phyloP scores from a whole-genome alignment of 2,888 invertebrate species.

The Melanargia galathea region DNA sequence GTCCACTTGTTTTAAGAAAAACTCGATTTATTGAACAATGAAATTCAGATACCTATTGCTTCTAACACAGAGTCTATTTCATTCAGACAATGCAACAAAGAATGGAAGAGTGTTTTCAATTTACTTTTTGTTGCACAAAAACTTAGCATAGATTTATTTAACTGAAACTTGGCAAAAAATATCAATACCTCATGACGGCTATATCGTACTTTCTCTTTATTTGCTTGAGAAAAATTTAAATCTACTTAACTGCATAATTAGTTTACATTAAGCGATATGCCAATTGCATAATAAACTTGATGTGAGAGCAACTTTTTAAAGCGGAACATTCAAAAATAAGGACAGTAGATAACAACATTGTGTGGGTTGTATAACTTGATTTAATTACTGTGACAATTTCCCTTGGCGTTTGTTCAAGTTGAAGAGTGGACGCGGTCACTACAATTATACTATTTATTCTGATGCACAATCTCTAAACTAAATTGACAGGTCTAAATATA shows the following conservation, averaged over 20 bases:
- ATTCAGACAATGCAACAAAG: neutral
- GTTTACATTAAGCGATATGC: neutral
- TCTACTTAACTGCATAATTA: neutral
- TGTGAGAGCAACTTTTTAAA: conserved; percentile 9
- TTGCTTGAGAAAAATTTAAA: neutral
- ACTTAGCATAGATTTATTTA: neutral
- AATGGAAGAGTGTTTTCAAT: conserved; percentile 1
- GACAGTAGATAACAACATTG: neutral
- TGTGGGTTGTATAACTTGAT: conserved; percentile 45
- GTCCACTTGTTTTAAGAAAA: neutral
- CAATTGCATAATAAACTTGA: conserved; percentile 14
- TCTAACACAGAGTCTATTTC: neutral
- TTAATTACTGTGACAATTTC: too few relatives aligned
- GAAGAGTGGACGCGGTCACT: too few relatives aligned
- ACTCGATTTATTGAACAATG: neutral
- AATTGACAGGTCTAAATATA: too few relatives aligned
- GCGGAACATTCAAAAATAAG: conserved; percentile 3
- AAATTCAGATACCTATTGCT: neutral
- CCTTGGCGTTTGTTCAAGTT: too few relatives aligned
- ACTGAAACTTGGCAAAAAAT: neutral
- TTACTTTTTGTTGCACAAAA: neutral
- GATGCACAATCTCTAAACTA: too few relatives aligned
- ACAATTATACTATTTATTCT: too few relatives aligned
- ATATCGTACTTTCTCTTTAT: conserved; percentile 8
- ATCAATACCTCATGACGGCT: neutral